Evolutionary conservation across 2,113 vertebrate species (phyloP).

Genomic region (Petromus typicus): DNA sequence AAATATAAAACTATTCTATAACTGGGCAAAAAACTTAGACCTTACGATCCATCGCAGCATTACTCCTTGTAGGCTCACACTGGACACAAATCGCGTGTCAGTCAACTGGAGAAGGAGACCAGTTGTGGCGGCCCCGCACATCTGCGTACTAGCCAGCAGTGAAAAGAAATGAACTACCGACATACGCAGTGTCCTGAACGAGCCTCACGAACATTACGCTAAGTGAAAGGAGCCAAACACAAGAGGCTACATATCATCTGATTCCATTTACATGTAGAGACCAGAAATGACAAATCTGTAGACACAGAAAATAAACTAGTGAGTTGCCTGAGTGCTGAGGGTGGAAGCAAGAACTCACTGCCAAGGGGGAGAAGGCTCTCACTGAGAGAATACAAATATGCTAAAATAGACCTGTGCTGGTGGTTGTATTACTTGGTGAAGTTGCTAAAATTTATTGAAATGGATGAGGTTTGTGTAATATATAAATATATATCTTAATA

Average conservation of each 20-base stretch:
- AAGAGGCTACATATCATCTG: background rate
- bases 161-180: background rate
- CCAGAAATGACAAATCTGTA: background rate
- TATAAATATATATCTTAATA: background rate
- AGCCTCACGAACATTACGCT: background rate
- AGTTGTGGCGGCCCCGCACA: background rate
- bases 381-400: background rate
- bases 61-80: background rate
- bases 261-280: background rate
- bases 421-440: background rate
- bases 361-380: background rate
- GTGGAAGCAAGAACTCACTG: background rate
- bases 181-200: background rate
- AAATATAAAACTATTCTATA: background rate
- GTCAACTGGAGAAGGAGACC: background rate
- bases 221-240: background rate
- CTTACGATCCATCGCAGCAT: background rate
- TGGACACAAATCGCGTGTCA: background rate
- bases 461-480: background rate
- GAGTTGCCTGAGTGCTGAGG: background rate
- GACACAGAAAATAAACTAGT: background rate
- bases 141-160: background rate
- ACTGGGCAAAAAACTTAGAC: background rate
- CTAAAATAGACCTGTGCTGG: background rate
- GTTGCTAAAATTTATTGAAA: background rate